Conservation (phyloP, 2,113 vertebrate species). For the Barnardius zonarius region DNA sequence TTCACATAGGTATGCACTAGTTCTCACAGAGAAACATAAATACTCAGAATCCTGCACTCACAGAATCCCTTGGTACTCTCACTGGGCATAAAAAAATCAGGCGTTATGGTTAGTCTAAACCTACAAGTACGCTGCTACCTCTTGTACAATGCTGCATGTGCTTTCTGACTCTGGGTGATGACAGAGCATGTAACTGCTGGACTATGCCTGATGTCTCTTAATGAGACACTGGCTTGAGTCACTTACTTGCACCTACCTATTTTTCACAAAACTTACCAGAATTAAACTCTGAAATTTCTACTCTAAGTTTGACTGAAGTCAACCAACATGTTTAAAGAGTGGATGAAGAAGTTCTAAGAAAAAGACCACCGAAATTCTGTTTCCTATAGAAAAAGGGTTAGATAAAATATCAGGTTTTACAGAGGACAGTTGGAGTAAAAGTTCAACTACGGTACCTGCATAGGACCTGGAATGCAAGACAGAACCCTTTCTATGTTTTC, state of each 20-base stretch:
- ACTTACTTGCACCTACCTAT: not conserved
- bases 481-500: conserved; percentile 96
- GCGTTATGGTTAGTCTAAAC: not conserved
- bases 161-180: not conserved
- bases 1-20: not conserved
- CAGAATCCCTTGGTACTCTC: not conserved
- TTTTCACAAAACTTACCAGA: not conserved
- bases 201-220: not conserved
- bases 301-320: not conserved
- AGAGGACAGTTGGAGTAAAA: not conserved
- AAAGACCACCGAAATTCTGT: not conserved
- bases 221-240: not conserved
- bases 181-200: not conserved
- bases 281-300: not conserved
- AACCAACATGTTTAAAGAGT: not conserved
- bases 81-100: not conserved
- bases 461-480: conserved; percentile 92
- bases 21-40: not conserved
- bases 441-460: conserved; percentile 79
- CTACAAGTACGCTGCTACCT: not conserved
- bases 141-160: not conserved
- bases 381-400: not conserved
- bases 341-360: not conserved
- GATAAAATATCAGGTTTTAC: not conserved
- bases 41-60: not conserved